Evolutionary conservation across 2,113 vertebrate genomes (phyloP).

Genomic region (Trematocara stigmaticum): DNA sequence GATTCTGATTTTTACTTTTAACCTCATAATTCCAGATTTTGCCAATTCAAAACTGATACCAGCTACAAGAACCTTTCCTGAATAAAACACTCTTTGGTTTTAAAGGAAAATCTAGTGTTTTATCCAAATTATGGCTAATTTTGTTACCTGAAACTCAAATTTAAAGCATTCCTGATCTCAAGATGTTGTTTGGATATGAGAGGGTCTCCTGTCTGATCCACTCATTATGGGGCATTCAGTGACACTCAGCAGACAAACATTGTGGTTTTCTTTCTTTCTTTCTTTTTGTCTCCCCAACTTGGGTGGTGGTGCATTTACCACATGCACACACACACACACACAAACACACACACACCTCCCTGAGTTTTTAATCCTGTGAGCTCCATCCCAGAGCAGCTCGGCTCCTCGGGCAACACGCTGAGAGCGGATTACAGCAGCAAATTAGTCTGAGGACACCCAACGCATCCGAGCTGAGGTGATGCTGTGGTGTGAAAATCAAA

Average conservation of each 20-base stretch:
- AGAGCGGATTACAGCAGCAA: slow-evolving; percentile 48
- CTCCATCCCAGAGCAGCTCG: not conserved
- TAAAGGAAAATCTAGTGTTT: not conserved
- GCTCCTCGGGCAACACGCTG: slow-evolving; percentile 27
- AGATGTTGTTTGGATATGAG: not conserved
- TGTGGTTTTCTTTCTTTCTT: not conserved
- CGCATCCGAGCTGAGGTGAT: not conserved
- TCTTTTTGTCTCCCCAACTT: not conserved
- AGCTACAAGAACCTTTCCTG: not conserved
- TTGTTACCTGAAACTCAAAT: not conserved
- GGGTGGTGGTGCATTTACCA: slow-evolving; percentile 30
- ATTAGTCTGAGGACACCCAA: slow-evolving; percentile 22
- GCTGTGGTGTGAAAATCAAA: slow-evolving; percentile 55
- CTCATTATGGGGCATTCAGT: not conserved
- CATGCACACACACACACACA: not conserved
- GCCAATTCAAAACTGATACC: not conserved
- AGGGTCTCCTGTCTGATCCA: not conserved
- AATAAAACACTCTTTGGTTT: not conserved
- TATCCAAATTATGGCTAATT: not conserved
- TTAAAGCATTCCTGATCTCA: not conserved
- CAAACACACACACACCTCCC: not conserved
- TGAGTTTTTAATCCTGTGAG: slow-evolving; percentile 27
- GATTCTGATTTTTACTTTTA: not conserved
- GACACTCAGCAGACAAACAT: not conserved
- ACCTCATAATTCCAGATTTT: not conserved